phyloP scores from a whole-genome alignment of 2,113 vertebrate species.

The Lophura nycthemera region DNA sequence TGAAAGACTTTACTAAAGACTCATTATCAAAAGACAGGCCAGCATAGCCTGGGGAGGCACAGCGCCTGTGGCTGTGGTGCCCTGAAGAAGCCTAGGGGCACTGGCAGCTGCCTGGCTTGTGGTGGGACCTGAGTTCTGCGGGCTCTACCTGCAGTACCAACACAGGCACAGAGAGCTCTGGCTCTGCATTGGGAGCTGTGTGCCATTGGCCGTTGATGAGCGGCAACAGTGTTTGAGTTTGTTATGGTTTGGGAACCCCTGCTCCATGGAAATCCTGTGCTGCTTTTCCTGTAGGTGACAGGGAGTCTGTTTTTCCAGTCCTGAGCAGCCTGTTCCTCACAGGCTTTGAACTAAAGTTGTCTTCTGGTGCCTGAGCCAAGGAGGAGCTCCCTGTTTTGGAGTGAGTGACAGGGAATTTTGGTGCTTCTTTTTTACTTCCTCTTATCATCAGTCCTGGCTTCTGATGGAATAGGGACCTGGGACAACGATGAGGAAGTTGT shows the following conservation, averaged over 20 bases:
- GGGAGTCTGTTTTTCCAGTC: not conserved
- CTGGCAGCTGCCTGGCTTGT: fast-evolving
- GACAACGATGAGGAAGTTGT: not conserved
- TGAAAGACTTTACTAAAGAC: not conserved
- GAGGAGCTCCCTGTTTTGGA: not conserved
- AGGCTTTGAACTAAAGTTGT: not conserved
- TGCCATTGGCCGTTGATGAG: not conserved
- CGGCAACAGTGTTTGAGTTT: not conserved
- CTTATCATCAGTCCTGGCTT: not conserved
- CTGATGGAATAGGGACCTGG: not conserved
- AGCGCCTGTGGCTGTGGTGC: fast-evolving
- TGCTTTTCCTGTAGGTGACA: not conserved
- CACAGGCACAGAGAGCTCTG: fast-evolving
- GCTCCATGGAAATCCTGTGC: not conserved
- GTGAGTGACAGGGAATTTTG: not conserved
- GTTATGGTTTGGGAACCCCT: not conserved
- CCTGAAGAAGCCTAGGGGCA: not conserved
- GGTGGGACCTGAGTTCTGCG: not conserved
- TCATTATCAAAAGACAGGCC: not conserved
- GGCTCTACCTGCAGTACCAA: not conserved
- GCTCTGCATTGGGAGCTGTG: not conserved
- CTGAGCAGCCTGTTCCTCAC: fast-evolving
- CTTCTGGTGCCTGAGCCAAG: not conserved
- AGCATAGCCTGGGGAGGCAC: not conserved
- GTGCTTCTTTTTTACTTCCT: not conserved